These are phyloP conservation scores for Eriocheir sinensis DNA, from an alignment of 1,140 invertebrate genomes.

Conservation along the genomic window DNA sequence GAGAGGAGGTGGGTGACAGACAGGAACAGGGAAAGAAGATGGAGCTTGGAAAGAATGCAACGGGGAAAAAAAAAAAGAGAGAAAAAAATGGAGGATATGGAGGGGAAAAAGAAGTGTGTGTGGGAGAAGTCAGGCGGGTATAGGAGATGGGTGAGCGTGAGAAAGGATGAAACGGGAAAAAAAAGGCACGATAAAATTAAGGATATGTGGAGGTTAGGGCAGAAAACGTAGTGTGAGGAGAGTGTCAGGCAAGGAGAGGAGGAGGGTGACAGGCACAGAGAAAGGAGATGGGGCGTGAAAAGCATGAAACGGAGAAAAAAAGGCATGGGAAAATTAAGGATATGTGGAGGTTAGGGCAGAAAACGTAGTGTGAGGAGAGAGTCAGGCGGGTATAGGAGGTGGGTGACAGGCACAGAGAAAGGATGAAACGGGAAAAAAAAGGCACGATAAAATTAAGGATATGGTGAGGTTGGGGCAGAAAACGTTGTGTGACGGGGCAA, in stretches of 20 bases:
- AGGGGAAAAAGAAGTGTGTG: not conserved
- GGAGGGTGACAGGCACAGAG: too few relatives aligned
- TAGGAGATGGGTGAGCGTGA: not conserved
- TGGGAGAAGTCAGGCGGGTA: not conserved
- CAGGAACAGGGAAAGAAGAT: too few relatives aligned
- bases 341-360: not conserved
- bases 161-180: not conserved
- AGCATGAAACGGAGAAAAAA: too few relatives aligned
- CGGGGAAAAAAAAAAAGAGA: slow-evolving; percentile 33
- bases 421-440: not conserved
- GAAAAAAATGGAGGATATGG: not conserved
- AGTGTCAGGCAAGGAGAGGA: not conserved
- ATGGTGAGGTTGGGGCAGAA: not conserved
- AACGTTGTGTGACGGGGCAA: too few relatives aligned
- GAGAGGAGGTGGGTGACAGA: too few relatives aligned
- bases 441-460: not conserved
- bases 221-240: too few relatives aligned
- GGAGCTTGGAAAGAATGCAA: too few relatives aligned
- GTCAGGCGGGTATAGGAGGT: not conserved
- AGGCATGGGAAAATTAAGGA: not conserved
- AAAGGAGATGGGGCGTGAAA: too few relatives aligned
- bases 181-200: not conserved
- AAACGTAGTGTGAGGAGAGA: not conserved
- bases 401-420: not conserved
- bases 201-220: not conserved